Evolutionary conservation across 1,140 invertebrate genomes (phyloP), one percentile per base, ranked within the genome.

Genomic region (Drosophila rufa): DNA sequence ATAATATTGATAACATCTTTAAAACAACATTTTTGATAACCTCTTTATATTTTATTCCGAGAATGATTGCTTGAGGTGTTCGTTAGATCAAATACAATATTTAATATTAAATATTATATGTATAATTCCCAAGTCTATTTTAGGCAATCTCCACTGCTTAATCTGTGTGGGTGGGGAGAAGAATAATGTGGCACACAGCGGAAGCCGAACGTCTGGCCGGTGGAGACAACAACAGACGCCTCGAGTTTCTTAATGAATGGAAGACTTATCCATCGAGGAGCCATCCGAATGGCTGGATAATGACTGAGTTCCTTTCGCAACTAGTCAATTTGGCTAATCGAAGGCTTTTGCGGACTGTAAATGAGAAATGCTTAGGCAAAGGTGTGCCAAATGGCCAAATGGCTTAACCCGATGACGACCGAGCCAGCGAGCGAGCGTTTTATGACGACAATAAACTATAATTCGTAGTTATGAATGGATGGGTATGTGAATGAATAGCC

Each of bases 371-470:
- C 46, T 76, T 53, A 38, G 57, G 43, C 30, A 81, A 68, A 86
- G 82, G 83, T 86, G 82, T 82, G 83, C 65, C 79, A 68, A 38
- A 69, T 48, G 66, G 56, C 59, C 50, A 58, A 53, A 55, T 38
- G 62, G 38, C 50, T 53, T 55, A 77, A 56, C 74, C 65, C 73
- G 65, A 43, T 64, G 64, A 55, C 67, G 61, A 57, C 42, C 38
- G 56, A 12, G 25, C 25, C 19, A 60, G 22, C 67, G 57, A 12
- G n/a, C 33, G 38, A 60, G 30, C 69, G 57, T 86, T 85, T 86
- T 86, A 86, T 48, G 82, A 87, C 65, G 62, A 58, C 77, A 82
- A 82, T 86, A 87, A 82, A 86, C 79, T 75, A 82, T 85, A 87
- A 86, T 82, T 73, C 67, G 55, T 60, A 70, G 40, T 73, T 73